Conservation (phyloP, 2,888 invertebrate genomes). For the Urechis unicinctus region DNA sequence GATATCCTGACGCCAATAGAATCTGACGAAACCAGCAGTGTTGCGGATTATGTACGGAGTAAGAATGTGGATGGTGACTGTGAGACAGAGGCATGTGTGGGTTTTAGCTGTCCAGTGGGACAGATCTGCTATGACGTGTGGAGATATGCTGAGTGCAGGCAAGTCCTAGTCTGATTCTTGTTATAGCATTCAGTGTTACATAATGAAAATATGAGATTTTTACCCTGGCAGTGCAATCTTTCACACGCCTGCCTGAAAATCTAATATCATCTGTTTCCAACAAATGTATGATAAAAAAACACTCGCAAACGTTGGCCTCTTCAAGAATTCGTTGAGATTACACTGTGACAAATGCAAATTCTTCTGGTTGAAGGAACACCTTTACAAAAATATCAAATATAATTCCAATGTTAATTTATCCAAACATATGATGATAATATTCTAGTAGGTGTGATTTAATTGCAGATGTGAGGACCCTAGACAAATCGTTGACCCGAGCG, state of each 20-base stretch:
- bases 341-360: no score
- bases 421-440: no score
- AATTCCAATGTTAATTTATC: slow-evolving; percentile 2
- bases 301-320: no score
- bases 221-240: no score
- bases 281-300: no score
- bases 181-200: background rate
- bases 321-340: no score
- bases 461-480: slow-evolving; percentile 2
- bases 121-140: slow-evolving; percentile 13
- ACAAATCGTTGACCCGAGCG: background rate
- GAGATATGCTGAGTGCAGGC: background rate
- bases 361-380: no score
- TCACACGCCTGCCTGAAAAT: no score
- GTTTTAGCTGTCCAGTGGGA: slow-evolving; percentile 22
- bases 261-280: no score
- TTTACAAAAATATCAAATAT: no score
- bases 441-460: background rate
- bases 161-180: background rate
- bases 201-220: no score
- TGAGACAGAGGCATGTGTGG: slow-evolving; percentile 59
- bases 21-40: background rate
- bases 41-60: background rate
- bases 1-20: slow-evolving; percentile 5
- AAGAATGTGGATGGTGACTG: slow-evolving; percentile 86